Evolutionary conservation across 2,113 vertebrate genomes (phyloP).

Genomic region (Accipiter virgatus): DNA sequence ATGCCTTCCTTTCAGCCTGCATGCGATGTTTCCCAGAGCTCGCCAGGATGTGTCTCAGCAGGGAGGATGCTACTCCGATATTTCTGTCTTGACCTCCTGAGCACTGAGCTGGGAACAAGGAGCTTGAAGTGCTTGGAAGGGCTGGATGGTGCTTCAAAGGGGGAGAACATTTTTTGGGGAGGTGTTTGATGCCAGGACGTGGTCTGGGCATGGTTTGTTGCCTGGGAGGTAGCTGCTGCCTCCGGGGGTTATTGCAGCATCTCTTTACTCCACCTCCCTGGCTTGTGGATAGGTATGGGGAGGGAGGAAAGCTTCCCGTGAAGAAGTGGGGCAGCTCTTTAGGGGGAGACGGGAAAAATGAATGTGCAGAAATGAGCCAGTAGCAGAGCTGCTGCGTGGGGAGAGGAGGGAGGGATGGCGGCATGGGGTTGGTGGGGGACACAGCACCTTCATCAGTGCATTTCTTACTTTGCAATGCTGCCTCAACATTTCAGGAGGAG

Average conservation of each 20-base stretch:
- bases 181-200: background rate
- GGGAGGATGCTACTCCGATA: background rate
- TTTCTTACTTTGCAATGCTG: background rate
- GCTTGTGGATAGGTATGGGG: no score
- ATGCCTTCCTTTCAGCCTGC: background rate
- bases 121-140: background rate
- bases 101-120: constrained; percentile 10
- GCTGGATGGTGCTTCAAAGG: background rate
- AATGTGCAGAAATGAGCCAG: rapidly evolving
- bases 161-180: background rate
- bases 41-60: background rate
- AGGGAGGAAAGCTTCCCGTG: rapidly evolving
- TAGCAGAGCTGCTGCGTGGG: background rate
- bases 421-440: background rate
- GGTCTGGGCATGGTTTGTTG: background rate
- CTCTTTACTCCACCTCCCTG: background rate
- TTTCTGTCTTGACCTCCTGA: constrained; percentile 1
- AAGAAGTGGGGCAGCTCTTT: background rate
- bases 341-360: background rate
- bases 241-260: background rate
- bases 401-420: background rate
- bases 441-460: background rate
- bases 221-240: background rate
- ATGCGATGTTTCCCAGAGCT: background rate
- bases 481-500: background rate